phyloP scores from a whole-genome alignment of 2,888 invertebrate genomes.

The Oasisia sp. region DNA sequence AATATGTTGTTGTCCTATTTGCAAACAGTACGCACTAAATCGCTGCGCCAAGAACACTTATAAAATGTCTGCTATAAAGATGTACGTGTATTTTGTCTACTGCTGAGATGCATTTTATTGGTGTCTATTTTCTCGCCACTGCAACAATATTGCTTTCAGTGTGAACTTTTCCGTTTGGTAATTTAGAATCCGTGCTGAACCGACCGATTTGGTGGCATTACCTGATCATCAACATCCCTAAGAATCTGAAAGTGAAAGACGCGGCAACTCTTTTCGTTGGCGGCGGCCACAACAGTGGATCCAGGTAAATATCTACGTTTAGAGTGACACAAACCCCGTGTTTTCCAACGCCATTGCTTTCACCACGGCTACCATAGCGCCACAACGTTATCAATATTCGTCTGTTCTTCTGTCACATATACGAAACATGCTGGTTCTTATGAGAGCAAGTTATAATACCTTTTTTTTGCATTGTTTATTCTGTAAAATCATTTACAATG shows the following conservation, averaged over 20 bases:
- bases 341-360: too few relatives aligned
- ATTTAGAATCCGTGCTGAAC: constrained; percentile 29
- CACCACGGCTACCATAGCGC: too few relatives aligned
- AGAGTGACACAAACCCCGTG: too few relatives aligned
- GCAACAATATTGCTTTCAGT: not conserved
- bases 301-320: not conserved
- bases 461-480: too few relatives aligned
- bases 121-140: not conserved
- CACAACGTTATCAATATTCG: too few relatives aligned
- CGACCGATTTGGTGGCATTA: constrained; percentile 58
- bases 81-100: not conserved
- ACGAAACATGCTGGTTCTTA: too few relatives aligned
- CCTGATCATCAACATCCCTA: constrained; percentile 51
- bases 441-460: too few relatives aligned
- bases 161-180: not conserved
- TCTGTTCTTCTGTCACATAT: too few relatives aligned
- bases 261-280: constrained; percentile 51
- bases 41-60: not conserved
- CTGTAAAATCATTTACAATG: too few relatives aligned
- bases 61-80: not conserved
- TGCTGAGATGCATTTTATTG: not conserved
- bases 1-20: not conserved
- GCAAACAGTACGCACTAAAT: not conserved
- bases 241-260: constrained; percentile 42
- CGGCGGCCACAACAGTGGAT: constrained; percentile 40